A percentile compares a stretch with the other conserved stretches of the same genome.
phyloP scores from a whole-genome alignment of 2,113 vertebrate species.

The Eulacestoma nigropectus region DNA sequence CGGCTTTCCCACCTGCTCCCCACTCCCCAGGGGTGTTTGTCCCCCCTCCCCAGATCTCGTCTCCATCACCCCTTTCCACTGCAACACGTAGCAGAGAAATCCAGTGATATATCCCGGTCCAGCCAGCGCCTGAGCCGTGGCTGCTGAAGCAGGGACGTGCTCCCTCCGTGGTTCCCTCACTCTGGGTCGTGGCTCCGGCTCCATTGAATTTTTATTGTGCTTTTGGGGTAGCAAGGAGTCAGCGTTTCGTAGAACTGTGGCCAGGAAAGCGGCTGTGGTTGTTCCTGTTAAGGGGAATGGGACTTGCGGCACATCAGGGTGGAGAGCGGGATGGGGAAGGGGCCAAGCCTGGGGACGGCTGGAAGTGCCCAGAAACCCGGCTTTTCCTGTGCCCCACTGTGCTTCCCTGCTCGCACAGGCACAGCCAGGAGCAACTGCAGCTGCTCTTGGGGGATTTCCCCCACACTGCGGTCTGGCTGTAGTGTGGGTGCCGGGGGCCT shows the following conservation, averaged over 20 bases:
- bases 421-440: neutral
- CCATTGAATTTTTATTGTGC: neutral
- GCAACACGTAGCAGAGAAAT: conserved; percentile 27
- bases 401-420: neutral
- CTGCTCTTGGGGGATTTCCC: neutral
- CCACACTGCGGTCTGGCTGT: neutral
- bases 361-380: neutral
- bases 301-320: neutral
- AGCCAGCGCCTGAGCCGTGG: neutral
- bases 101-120: neutral
- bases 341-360: neutral
- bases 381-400: neutral
- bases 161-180: neutral
- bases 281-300: neutral
- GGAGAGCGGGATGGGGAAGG: neutral
- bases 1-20: conserved; percentile 83
- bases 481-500: neutral
- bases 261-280: neutral
- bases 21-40: conserved; percentile 43
- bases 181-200: neutral
- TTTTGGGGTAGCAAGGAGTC: neutral
- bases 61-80: conserved; percentile 16
- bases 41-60: neutral
- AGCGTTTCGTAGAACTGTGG: neutral
- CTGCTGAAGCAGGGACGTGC: neutral